Percentiles rank a stretch among this genome's conserved stretches.
phyloP scores from a whole-genome alignment of 2,113 vertebrate genomes.

The Trogon melanurus region DNA sequence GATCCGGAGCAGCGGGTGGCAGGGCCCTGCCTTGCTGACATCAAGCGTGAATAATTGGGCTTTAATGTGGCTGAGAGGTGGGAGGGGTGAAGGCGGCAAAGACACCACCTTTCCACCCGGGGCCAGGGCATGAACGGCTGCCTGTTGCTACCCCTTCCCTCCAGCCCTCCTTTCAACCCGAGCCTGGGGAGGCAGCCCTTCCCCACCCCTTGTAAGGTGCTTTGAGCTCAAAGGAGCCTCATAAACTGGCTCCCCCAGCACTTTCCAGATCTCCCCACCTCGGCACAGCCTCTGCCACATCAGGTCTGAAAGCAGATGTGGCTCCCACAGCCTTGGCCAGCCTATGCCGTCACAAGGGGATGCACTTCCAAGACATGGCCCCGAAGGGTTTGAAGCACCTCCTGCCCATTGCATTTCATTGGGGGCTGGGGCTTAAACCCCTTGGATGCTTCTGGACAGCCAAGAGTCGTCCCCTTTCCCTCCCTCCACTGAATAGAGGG shows the following conservation, averaged over 20 bases:
- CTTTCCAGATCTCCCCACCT: neutral
- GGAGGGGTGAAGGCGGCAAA: slow-evolving; percentile 44
- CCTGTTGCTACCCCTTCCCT: slow-evolving; percentile 16
- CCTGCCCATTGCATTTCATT: neutral
- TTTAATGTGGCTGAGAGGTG: slow-evolving; percentile 64
- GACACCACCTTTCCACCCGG: neutral
- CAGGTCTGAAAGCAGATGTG: accelerated
- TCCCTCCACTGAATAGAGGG: neutral
- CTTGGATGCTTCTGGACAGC: neutral
- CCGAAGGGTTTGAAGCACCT: neutral
- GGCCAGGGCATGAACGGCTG: slow-evolving; percentile 10
- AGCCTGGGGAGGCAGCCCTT: neutral
- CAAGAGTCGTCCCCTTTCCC: neutral
- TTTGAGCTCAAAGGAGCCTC: slow-evolving; percentile 24
- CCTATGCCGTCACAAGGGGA: too few relatives aligned
- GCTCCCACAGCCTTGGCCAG: neutral
- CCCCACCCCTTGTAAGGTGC: neutral
- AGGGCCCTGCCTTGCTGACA: neutral
- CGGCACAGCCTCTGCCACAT: accelerated
- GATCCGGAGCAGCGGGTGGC: slow-evolving; percentile 8
- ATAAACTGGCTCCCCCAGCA: accelerated
- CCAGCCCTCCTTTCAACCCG: slow-evolving; percentile 24
- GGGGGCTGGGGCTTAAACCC: neutral
- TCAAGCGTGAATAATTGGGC: slow-evolving; percentile 54
- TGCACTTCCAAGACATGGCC: neutral